Percentiles rank a stretch among this genome's conserved stretches.
Conservation (phyloP, 2,888 invertebrate genomes). For the Coelinius sp. region DNA sequence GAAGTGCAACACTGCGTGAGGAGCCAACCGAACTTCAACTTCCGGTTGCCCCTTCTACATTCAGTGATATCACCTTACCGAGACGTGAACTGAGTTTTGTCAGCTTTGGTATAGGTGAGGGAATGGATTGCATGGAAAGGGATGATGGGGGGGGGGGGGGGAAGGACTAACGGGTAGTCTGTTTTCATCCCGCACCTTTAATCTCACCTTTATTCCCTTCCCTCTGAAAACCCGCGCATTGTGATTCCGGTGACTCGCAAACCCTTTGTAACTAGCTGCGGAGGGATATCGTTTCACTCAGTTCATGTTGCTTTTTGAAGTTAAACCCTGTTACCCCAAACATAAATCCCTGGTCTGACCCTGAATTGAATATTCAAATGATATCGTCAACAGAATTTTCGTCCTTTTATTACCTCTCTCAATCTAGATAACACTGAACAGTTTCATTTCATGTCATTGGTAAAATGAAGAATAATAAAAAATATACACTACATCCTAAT, state of each 20-base stretch:
- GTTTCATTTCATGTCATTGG: no score
- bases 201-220: background rate
- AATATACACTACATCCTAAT: no score
- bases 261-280: slow-evolving; percentile 7
- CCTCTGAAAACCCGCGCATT: background rate
- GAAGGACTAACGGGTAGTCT: slow-evolving; percentile 9
- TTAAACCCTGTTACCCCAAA: background rate
- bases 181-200: slow-evolving; percentile 17
- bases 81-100: slow-evolving; percentile 12
- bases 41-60: slow-evolving; percentile 56
- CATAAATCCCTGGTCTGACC: background rate
- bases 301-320: slow-evolving; percentile 1
- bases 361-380: background rate
- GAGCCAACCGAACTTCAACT: slow-evolving; percentile 44
- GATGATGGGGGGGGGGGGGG: background rate
- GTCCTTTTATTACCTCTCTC: no score
- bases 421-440: no score
- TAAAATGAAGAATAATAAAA: no score
- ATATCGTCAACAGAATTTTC: no score
- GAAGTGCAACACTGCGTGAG: slow-evolving; percentile 53
- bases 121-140: no score
- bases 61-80: slow-evolving; percentile 63
- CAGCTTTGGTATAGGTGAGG: no score
- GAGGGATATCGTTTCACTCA: slow-evolving; percentile 5
- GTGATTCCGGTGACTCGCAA: slow-evolving; percentile 4